These are phyloP conservation scores for Neolamprologus ventralis DNA, from an alignment of 2,113 vertebrate species.

Conservation along the genomic window DNA sequence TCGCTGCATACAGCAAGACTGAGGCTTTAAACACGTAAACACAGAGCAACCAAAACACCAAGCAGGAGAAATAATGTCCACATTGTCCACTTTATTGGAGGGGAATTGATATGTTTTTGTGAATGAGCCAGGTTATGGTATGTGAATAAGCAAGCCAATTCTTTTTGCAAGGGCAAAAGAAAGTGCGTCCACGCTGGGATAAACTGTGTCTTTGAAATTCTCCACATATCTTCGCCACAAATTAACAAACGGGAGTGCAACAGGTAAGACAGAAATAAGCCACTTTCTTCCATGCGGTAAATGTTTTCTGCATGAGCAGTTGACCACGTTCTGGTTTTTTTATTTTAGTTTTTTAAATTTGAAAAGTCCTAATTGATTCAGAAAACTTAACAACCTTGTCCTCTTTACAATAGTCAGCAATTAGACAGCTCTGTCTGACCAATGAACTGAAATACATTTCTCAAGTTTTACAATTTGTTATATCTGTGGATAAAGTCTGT, in stretches of 20 bases:
- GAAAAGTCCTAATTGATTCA: neutral
- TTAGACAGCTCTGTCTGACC: neutral
- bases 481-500: neutral
- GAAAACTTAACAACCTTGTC: neutral
- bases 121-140: neutral
- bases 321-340: neutral
- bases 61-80: neutral
- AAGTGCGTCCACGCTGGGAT: neutral
- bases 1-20: conserved; percentile 20
- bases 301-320: neutral
- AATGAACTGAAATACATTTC: neutral
- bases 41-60: neutral
- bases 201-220: neutral
- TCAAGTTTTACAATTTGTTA: neutral
- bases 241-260: neutral
- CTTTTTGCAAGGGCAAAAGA: neutral
- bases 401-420: neutral
- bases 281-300: neutral
- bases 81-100: neutral
- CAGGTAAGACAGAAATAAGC: neutral
- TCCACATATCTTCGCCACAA: neutral
- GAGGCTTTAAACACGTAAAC: neutral
- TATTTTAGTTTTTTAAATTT: neutral
- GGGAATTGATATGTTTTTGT: neutral
- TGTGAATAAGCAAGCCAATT: neutral